Base-by-base conservation (phyloP, 2,113 vertebrate species). In the Charadrius vociferus region DNA sequence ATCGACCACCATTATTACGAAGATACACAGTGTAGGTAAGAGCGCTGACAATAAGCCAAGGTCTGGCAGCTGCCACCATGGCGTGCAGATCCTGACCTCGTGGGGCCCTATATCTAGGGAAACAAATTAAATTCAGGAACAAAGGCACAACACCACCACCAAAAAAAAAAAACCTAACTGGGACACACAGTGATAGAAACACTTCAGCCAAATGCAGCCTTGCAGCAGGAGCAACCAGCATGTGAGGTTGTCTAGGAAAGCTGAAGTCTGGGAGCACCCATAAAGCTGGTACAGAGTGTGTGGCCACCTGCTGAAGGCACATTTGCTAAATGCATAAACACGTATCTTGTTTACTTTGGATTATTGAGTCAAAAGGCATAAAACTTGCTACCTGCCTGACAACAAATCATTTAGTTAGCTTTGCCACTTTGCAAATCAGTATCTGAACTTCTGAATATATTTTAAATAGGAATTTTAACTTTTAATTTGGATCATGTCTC, bases 271-370 rank as follows among this genome's bases (percentile, higher is more conserved):
- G 34, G 74, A 87, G 59, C 41, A 59, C 3, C 26, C 9, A 19
- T 19, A 63, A n/a, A 61, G 61, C 50, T 78, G 77, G 10, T 37
- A 53, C 21, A 43, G 27, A 53, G 18, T 74, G 7, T 12, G 20
- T 2, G 0, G 58, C 19, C 0, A 0, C 49, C 23, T 75, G 32
- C 2, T 45, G 32, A 74, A 34, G 12, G 50, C 6, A 24, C 7
- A 30, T 59, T 82, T 58, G 14, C 47, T 70, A 85, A 81, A 81
- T 27, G 21, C 19, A 36, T 67, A 50, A 14, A 71, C 47, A 88
- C 9, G 26, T 37, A 34, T 21, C 8, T 62, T 37, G 22, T 82
- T 86, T 91, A 67, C 21, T 70, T 81, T 58, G 36, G 39, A 79
- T 68, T 92, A 86, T 11, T 43, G 6, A 86, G 59, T 43, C 12